Conservation (phyloP, 1,140 invertebrate genomes). For the Subanguina moxae region DNA sequence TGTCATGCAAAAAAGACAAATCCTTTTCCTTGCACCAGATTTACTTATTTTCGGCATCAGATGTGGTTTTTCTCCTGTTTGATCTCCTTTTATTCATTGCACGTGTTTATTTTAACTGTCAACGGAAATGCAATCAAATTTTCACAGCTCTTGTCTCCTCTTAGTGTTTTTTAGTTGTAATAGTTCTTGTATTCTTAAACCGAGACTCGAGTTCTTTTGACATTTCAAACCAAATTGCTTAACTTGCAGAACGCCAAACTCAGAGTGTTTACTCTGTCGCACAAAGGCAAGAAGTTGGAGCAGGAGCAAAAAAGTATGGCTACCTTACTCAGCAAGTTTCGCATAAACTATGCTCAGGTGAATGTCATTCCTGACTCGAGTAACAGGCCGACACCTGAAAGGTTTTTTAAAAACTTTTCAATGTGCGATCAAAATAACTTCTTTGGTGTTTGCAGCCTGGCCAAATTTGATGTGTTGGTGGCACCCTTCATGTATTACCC, state of each 20-base stretch:
- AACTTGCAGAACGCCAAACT: conserved; percentile 77
- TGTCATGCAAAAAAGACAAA: too few relatives aligned
- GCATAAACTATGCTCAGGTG: conserved; percentile 89
- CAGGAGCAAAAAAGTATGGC: conserved; percentile 89
- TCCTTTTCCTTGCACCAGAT: too few relatives aligned
- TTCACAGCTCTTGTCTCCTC: too few relatives aligned
- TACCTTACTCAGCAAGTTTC: conserved; percentile 85
- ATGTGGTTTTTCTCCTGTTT: too few relatives aligned
- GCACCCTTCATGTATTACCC: conserved; percentile 35
- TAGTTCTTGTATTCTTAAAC: too few relatives aligned
- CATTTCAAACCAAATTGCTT: background rate
- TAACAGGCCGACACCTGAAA: conserved; percentile 63
- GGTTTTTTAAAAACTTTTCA: conserved; percentile 9
- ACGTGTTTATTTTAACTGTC: too few relatives aligned
- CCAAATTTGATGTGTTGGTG: conserved; percentile 42
- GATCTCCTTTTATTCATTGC: too few relatives aligned
- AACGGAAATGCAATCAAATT: too few relatives aligned
- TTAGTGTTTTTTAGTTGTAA: too few relatives aligned
- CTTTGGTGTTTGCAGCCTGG: conserved; percentile 28
- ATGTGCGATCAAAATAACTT: background rate
- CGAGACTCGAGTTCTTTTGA: too few relatives aligned
- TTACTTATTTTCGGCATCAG: too few relatives aligned
- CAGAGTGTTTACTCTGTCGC: conserved; percentile 85
- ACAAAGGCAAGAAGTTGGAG: conserved; percentile 80
- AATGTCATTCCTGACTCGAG: conserved; percentile 76